These are phyloP conservation scores for Phytoseiulus persimilis DNA, from an alignment of 2,888 invertebrate species.

Conservation along the genomic window DNA sequence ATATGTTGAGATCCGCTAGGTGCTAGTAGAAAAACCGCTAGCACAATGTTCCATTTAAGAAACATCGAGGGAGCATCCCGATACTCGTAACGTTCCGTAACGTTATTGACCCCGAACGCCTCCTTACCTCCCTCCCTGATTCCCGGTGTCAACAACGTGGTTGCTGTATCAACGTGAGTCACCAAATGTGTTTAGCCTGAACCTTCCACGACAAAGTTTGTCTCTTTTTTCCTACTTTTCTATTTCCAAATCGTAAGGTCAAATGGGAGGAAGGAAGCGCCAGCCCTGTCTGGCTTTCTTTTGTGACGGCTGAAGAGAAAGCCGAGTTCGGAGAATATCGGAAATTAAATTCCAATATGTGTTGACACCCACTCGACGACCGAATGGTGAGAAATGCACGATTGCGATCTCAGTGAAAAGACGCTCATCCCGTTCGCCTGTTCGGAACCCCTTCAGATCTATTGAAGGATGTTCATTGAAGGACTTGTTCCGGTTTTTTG, in stretches of 20 bases:
- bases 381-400: background rate
- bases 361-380: background rate
- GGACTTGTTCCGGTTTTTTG: background rate
- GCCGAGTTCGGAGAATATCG: background rate
- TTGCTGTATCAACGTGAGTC: background rate
- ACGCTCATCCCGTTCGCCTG: background rate
- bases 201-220: background rate
- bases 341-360: background rate
- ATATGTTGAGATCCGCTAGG: background rate
- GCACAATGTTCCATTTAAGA: background rate
- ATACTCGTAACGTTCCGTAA: slow-evolving; percentile 5
- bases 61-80: background rate
- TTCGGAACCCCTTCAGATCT: background rate
- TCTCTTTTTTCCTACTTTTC: background rate
- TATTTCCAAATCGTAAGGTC: background rate
- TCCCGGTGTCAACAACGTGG: background rate
- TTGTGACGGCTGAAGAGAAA: background rate
- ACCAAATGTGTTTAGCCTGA: background rate
- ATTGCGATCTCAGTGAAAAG: background rate
- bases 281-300: background rate
- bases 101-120: background rate
- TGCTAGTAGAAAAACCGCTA: background rate
- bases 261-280: background rate
- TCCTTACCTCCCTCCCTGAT: background rate
- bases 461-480: background rate